phyloP scores from a whole-genome alignment of 2,888 invertebrate genomes.

The Eupithecia tripunctaria region DNA sequence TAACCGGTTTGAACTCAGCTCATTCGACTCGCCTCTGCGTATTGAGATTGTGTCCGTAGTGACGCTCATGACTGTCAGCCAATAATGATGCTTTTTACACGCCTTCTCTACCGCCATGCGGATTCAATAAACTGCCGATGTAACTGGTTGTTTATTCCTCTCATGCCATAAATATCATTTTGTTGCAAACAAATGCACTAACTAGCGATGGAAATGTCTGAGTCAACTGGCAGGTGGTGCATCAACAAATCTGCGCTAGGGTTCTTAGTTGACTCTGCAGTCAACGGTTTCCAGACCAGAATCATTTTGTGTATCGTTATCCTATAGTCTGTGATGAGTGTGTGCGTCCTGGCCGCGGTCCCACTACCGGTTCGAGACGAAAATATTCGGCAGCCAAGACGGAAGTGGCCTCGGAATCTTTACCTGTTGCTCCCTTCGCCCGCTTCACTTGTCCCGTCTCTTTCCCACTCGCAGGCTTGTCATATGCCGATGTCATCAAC shows the following conservation, averaged over 20 bases:
- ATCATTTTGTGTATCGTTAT: constrained; percentile 48
- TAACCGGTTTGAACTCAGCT: constrained; percentile 78
- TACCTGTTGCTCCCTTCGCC: constrained; percentile 85
- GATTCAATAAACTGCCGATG: constrained; percentile 11
- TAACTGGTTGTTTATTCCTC: constrained; percentile 10
- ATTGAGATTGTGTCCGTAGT: constrained; percentile 56
- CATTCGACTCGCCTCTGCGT: constrained; percentile 64
- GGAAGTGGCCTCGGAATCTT: constrained; percentile 85
- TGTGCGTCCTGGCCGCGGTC: constrained; percentile 79
- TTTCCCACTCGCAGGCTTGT: constrained; percentile 59
- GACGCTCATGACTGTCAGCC: constrained; percentile 45
- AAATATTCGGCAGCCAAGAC: constrained; percentile 85
- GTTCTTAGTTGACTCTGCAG: constrained; percentile 48
- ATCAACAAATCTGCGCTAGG: constrained; percentile 4
- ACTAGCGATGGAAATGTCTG: constrained; percentile 12
- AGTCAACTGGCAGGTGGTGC: neutral
- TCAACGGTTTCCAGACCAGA: constrained; percentile 47
- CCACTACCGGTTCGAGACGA: constrained; percentile 85
- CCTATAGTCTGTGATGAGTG: constrained; percentile 62
- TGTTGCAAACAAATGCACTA: neutral
- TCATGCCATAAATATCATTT: neutral
- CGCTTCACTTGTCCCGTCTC: constrained; percentile 72
- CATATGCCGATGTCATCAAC: constrained; percentile 56
- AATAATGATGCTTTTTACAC: constrained; percentile 26
- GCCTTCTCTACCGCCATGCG: constrained; percentile 11